These are phyloP conservation scores for Xestoiulus laeticollis DNA, from an alignment of 2,888 invertebrate genomes.

Conservation along the genomic window DNA sequence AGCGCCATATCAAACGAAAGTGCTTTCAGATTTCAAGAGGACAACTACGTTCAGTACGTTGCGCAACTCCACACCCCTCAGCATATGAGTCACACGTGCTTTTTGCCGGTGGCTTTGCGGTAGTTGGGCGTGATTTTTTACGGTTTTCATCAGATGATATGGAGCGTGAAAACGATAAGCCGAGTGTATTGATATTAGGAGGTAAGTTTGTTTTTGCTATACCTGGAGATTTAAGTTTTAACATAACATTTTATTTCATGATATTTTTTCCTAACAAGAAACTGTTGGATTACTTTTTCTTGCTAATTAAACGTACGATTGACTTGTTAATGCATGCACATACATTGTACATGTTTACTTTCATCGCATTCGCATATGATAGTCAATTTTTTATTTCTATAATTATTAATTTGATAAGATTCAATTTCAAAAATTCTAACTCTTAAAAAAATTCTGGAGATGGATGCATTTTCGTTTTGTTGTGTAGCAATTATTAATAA, in stretches of 20 bases:
- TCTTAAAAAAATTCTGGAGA: too few relatives aligned
- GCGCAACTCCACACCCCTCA: background rate
- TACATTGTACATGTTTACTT: too few relatives aligned
- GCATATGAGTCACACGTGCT: constrained; percentile 15
- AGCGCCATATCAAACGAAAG: background rate
- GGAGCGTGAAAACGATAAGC: constrained; percentile 45
- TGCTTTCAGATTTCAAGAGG: background rate
- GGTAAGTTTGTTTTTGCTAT: constrained; percentile 47
- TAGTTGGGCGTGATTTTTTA: background rate
- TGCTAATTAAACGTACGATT: too few relatives aligned
- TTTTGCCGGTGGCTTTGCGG: constrained; percentile 6
- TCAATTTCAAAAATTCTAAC: too few relatives aligned
- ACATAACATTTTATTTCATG: background rate
- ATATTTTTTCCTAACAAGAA: too few relatives aligned
- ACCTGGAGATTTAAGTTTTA: background rate
- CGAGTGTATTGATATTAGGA: constrained; percentile 51
- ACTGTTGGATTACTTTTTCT: too few relatives aligned
- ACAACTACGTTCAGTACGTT: background rate
- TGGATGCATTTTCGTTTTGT: too few relatives aligned
- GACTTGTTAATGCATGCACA: too few relatives aligned
- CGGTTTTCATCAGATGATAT: background rate
- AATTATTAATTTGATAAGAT: too few relatives aligned
- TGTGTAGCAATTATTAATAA: too few relatives aligned
- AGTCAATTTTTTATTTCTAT: too few relatives aligned
- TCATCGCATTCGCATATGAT: too few relatives aligned